These are phyloP conservation scores for Silurus asotus DNA, from an alignment of 2,113 vertebrate species.

Conservation along the genomic window DNA sequence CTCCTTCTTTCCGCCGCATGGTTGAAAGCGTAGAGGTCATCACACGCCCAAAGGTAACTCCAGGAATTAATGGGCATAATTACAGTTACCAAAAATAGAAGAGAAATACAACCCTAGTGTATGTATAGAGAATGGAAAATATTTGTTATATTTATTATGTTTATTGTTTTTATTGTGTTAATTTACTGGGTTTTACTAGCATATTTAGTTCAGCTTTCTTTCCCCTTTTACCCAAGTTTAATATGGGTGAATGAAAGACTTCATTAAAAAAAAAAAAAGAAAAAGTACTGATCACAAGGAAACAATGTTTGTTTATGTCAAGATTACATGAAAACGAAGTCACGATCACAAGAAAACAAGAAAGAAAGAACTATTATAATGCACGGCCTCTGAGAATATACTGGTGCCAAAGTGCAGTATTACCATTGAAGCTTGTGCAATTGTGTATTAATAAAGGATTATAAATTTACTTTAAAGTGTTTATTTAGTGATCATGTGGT, in stretches of 20 bases:
- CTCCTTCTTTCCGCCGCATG: conserved; percentile 92
- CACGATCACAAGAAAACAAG: no score
- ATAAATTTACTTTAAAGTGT: neutral
- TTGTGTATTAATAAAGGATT: neutral
- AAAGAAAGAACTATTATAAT: no score
- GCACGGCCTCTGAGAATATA: no score
- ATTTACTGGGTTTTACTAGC: neutral
- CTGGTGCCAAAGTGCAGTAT: neutral
- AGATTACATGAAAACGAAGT: no score
- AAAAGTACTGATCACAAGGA: no score
- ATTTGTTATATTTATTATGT: neutral
- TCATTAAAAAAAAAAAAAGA: neutral
- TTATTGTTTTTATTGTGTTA: neutral
- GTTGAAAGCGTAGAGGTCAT: conserved; percentile 97
- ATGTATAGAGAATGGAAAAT: neutral
- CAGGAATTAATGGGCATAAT: neutral
- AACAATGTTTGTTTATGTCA: no score
- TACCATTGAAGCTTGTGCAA: neutral
- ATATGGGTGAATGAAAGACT: neutral
- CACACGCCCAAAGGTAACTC: conserved; percentile 89
- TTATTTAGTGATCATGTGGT: neutral
- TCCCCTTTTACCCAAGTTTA: neutral
- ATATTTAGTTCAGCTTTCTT: neutral
- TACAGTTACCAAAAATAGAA: neutral
- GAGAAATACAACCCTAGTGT: neutral